phyloP scores from a whole-genome alignment of 1,140 invertebrate genomes.

The Colletes gigas region DNA sequence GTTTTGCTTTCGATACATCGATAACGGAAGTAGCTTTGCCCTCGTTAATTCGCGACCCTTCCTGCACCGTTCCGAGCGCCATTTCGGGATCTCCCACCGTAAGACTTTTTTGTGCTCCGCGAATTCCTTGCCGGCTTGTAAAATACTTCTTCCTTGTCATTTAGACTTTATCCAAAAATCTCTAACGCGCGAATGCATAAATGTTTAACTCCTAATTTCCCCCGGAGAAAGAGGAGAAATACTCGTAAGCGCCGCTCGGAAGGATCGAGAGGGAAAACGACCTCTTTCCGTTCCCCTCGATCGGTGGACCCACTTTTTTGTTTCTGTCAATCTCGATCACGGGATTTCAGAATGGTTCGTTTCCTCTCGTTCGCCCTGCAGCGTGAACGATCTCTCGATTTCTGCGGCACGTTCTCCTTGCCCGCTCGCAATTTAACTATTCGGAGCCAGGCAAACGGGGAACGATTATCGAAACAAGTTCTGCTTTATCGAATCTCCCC shows the following conservation, averaged over 20 bases:
- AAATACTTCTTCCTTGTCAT: too few species aligned
- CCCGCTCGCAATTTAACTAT: background rate
- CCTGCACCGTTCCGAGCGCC: too few species aligned
- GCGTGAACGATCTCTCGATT: constrained; percentile 25
- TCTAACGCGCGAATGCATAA: too few species aligned
- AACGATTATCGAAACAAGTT: background rate
- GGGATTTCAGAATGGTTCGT: constrained; percentile 36
- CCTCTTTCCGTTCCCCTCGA: background rate
- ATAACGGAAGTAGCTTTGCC: too few species aligned
- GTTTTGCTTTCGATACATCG: background rate
- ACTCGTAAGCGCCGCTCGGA: too few species aligned
- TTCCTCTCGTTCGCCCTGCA: constrained; percentile 23
- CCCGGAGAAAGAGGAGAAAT: too few species aligned
- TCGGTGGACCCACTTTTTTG: constrained; percentile 6
- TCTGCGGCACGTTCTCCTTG: constrained; percentile 10
- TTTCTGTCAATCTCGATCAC: constrained; percentile 39
- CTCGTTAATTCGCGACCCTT: too few species aligned
- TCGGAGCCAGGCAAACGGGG: background rate
- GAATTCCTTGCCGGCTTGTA: too few species aligned
- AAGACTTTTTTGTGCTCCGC: too few species aligned
- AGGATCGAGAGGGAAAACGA: constrained; percentile 39
- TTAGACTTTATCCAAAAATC: too few species aligned
- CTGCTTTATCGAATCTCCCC: background rate
- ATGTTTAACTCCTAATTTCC: too few species aligned
- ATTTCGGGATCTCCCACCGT: too few species aligned